A percentile compares a stretch with the other conserved stretches of the same genome.
Conservation (phyloP, 2,797 vertebrate species). For the Sebastes diaconus region DNA sequence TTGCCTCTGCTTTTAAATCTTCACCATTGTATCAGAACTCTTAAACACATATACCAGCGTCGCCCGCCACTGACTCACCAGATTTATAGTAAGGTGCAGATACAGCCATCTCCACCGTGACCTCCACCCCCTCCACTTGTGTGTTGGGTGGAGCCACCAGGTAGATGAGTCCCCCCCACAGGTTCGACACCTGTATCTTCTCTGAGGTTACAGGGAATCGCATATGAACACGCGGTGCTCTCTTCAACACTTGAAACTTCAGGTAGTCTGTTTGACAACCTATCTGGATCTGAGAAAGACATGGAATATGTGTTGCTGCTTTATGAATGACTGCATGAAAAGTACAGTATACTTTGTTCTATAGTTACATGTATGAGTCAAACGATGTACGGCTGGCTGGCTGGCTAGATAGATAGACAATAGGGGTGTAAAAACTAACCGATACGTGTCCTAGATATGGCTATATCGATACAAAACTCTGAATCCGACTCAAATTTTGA, state of each 20-base stretch:
- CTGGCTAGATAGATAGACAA: background rate
- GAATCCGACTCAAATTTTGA: too few species aligned
- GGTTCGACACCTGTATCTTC: constrained; percentile 83
- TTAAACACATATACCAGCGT: background rate
- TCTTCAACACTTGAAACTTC: constrained; percentile 68
- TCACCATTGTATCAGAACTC: background rate
- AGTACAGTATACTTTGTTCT: background rate
- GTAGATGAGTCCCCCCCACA: constrained; percentile 92
- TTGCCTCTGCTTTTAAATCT: background rate
- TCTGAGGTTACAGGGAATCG: constrained; percentile 78
- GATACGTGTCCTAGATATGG: too few species aligned
- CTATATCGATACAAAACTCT: too few species aligned
- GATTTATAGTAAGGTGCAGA: constrained; percentile 88
- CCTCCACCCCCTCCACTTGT: constrained; percentile 67
- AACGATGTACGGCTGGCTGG: background rate
- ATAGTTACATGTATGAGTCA: background rate
- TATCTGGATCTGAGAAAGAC: constrained; percentile 84
- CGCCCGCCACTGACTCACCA: constrained; percentile 75
- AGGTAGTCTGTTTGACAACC: constrained; percentile 89
- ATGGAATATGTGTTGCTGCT: background rate
- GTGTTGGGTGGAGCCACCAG: constrained; percentile 83
- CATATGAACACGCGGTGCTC: constrained; percentile 82
- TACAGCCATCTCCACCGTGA: constrained; percentile 82
- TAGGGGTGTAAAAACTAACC: too few species aligned
- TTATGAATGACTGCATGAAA: background rate